These are phyloP conservation scores for Aspidoscelis tigris DNA, from an alignment of 2,113 vertebrate species.

Conservation along the genomic window DNA sequence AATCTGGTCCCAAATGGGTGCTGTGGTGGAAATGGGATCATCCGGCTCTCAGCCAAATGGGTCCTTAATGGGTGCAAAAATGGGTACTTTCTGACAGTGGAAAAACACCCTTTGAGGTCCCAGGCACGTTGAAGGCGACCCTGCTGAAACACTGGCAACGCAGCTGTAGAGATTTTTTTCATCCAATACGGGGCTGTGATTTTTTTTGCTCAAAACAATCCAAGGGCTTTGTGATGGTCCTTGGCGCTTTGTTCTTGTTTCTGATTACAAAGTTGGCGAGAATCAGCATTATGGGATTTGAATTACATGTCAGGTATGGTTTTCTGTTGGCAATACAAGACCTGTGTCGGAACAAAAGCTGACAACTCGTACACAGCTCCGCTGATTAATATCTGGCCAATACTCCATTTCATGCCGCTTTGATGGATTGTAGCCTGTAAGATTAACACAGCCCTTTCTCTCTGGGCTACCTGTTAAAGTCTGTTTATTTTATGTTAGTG, in stretches of 20 bases:
- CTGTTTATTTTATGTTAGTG: slow-evolving; percentile 47
- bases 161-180: no score
- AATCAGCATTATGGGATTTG: slow-evolving; percentile 55
- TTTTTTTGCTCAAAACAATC: no score
- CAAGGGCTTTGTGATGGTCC: not conserved
- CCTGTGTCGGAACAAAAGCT: slow-evolving; percentile 61
- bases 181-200: no score
- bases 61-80: no score
- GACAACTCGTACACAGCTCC: slow-evolving; percentile 32
- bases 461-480: slow-evolving; percentile 55
- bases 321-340: slow-evolving; percentile 67
- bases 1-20: no score
- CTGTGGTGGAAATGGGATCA: no score
- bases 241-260: slow-evolving; percentile 56
- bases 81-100: no score
- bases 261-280: slow-evolving; percentile 1
- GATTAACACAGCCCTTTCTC: slow-evolving; percentile 57
- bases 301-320: slow-evolving; percentile 72
- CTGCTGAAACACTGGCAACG: no score
- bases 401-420: slow-evolving; percentile 34
- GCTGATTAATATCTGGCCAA: slow-evolving; percentile 62
- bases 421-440: slow-evolving; percentile 57
- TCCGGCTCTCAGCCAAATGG: no score
- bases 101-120: no score
- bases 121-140: no score